Percentiles rank a stretch among this genome's conserved stretches.
Conservation (phyloP, 2,888 invertebrate genomes). For the Polyommatus icarus region DNA sequence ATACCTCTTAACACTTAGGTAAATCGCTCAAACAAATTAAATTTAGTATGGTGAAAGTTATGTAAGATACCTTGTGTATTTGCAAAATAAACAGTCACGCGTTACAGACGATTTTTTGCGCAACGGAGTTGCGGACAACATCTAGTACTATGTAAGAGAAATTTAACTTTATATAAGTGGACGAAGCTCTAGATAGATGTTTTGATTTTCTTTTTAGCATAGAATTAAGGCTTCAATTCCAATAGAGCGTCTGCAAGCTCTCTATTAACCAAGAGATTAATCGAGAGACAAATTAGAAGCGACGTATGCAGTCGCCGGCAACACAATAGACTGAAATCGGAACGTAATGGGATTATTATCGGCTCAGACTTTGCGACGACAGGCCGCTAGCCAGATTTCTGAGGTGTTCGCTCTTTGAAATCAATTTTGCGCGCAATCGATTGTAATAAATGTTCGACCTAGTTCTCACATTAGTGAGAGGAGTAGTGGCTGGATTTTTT, state of each 20-base stretch:
- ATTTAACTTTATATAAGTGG: no score
- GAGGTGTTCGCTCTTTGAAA: conserved; percentile 3
- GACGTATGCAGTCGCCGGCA: conserved; percentile 5
- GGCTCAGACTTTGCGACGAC: conserved; percentile 11
- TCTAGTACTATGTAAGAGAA: no score
- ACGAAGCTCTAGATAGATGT: no score
- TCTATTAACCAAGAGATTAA: neutral
- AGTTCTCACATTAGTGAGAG: neutral
- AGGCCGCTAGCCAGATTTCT: neutral
- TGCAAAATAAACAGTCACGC: no score
- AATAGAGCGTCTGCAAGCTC: neutral
- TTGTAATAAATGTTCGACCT: neutral
- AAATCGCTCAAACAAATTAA: no score
- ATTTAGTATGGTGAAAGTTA: no score
- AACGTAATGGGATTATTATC: conserved; percentile 17
- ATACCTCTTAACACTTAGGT: no score
- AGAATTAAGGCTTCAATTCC: neutral
- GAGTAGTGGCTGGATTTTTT: no score
- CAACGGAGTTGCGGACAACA: no score
- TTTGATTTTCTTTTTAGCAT: neutral
- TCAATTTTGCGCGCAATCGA: neutral
- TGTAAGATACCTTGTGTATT: no score
- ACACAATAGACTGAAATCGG: conserved; percentile 16
- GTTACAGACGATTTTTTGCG: no score
- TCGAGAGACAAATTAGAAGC: conserved; percentile 13